Evolutionary conservation across 2,797 vertebrate species (phyloP), one percentile per base, ranked within the genome.

Genomic region (Manis javanica): DNA sequence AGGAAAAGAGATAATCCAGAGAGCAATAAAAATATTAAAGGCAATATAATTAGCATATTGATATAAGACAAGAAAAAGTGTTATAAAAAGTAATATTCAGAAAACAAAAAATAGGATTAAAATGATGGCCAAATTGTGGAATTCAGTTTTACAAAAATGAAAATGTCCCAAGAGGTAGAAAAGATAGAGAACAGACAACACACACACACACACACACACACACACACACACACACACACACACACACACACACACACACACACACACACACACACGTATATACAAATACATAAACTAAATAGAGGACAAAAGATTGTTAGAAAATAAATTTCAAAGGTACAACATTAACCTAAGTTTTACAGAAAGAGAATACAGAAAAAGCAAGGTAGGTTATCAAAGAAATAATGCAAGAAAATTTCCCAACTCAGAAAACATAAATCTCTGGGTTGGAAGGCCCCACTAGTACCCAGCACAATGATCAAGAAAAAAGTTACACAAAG

Each of bases 321-420:
- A 93, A 81, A 93, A 91, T 66, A 29, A 90, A 85, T 81, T 87
- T 86, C 49, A 55, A 77, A 93, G 53, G 13, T 75, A 86, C 6
- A 87, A 82, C 8, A 74, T 61, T 57, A 7, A 69, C 37, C 31
- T 39, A 74, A 46, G 51, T 86, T 66, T 93, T 81, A 81, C 23
- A 92, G 7, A 87, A 83, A 18, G 8, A 31, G 7, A 68, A 85
- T 0, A 84, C 37, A 72, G 18, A 71, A 79, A 90, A 53, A 81
- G 34, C 18, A 51, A 26, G 7, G 2, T 68, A 84, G 34, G 51
- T 93, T 86, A 51, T 57, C 34, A 74, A 81, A 68, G 49, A 66
- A 66, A 72, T 49, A 95, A 85, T 51, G 12, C 37, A 90, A 72
- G 49, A 72, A 90, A 66, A 93, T 66, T 85, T 90, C 57, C n/a